Evolutionary conservation across 2,797 vertebrate genomes (phyloP).

Genomic region (Malacoraja senta): DNA sequence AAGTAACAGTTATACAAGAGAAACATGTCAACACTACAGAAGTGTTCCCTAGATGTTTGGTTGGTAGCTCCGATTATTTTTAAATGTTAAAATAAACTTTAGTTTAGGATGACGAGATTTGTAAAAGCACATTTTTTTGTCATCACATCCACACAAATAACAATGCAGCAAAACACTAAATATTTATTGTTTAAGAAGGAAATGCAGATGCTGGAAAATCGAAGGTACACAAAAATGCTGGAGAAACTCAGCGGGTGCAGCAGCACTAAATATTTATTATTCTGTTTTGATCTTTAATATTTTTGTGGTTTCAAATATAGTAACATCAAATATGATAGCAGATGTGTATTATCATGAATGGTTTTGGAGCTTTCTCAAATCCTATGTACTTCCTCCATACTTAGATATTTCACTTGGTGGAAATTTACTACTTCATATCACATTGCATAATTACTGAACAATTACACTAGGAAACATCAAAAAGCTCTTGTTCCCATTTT

Average conservation of each 20-base stretch:
- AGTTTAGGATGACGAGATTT: neutral
- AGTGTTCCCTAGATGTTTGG: neutral
- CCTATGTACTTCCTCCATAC: neutral
- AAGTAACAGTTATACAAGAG: neutral
- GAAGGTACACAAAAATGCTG: no score
- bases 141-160: neutral
- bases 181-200: no score
- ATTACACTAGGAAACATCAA: neutral
- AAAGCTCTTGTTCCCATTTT: neutral
- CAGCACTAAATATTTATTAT: neutral
- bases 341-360: neutral
- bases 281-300: neutral
- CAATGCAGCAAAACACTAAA: neutral
- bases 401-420: neutral
- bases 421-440: neutral
- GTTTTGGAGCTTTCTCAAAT: neutral
- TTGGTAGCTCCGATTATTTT: neutral
- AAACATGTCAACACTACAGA: neutral
- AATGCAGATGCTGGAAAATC: no score
- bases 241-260: no score
- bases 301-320: neutral
- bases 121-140: neutral
- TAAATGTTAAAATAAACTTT: neutral
- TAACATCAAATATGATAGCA: neutral
- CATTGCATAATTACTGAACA: neutral